A percentile compares a stretch with the other conserved stretches of the same genome.
These are phyloP conservation scores for Pangasianodon hypophthalmus DNA, from an alignment of 2,113 vertebrate species.

Conservation along the genomic window DNA sequence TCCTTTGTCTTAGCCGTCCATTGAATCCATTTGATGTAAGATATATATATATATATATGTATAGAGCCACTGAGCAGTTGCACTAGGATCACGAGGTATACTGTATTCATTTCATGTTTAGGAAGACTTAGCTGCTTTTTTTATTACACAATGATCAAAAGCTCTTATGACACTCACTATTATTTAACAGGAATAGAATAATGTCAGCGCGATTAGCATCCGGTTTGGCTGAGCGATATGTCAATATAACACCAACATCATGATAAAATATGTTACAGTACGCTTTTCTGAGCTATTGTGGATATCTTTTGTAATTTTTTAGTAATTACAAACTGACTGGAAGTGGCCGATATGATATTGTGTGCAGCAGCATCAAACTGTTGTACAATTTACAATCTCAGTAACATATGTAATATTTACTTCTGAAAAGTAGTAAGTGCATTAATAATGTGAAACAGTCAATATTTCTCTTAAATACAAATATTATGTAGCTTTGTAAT, in stretches of 20 bases:
- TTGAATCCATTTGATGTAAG: neutral
- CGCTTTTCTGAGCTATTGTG: neutral
- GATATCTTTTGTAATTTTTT: neutral
- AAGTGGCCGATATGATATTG: too few relatives aligned
- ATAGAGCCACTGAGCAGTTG: neutral
- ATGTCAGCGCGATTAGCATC: neutral
- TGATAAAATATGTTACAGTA: neutral
- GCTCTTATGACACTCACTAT: neutral
- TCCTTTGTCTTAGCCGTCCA: constrained; percentile 67
- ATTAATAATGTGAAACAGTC: neutral
- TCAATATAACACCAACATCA: neutral
- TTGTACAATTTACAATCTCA: neutral
- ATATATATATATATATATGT: too few relatives aligned
- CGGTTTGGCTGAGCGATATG: neutral
- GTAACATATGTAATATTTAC: neutral
- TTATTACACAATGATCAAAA: neutral
- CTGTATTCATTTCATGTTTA: neutral
- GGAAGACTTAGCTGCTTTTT: neutral
- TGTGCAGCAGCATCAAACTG: neutral
- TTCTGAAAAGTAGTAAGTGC: neutral
- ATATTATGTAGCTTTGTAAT: neutral
- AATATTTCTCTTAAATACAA: neutral
- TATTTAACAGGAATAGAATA: neutral
- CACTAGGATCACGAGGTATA: neutral
- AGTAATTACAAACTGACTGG: too few relatives aligned